Percentiles rank a stretch among this genome's conserved stretches.
Conservation (phyloP, 1,140 invertebrate genomes). For the Solen grandis region DNA sequence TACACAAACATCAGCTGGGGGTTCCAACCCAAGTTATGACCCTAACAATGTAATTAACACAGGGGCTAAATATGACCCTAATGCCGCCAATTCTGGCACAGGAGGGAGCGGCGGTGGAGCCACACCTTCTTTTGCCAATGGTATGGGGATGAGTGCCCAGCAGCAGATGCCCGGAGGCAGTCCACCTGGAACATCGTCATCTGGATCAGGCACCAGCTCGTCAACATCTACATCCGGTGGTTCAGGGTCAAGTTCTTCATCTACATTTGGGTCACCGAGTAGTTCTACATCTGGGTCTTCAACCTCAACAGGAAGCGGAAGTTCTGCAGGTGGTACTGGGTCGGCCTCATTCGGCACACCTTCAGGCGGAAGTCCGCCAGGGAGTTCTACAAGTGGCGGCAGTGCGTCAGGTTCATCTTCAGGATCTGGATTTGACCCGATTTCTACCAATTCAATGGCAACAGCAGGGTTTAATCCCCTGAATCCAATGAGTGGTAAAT, state of each 20-base stretch:
- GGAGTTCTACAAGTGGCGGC: background rate
- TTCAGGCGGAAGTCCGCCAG: background rate
- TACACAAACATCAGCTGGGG: background rate
- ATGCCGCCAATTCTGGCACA: slow-evolving; percentile 56
- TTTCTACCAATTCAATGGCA: slow-evolving; percentile 56
- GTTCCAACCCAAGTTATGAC: slow-evolving; percentile 44
- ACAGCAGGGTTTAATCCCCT: slow-evolving; percentile 65
- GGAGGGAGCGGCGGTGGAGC: slow-evolving; percentile 19
- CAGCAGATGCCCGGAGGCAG: slow-evolving; percentile 34
- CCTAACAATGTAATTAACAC: slow-evolving; percentile 58
- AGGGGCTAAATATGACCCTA: slow-evolving; percentile 63
- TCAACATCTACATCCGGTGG: background rate
- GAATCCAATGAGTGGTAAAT: slow-evolving; percentile 58
- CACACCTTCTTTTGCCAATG: slow-evolving; percentile 15
- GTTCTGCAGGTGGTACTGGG: background rate
- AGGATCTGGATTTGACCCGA: slow-evolving; percentile 58
- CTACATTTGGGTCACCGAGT: too few species aligned
- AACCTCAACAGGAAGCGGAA: background rate
- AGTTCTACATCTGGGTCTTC: too few species aligned
- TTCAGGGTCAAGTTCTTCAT: too few species aligned
- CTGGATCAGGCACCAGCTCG: background rate
- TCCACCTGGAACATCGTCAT: background rate
- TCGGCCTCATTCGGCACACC: slow-evolving; percentile 1
- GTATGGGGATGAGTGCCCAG: slow-evolving; percentile 52
- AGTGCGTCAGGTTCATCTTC: too few species aligned